Conservation (phyloP, 2,797 vertebrate species). For the Denticeps clupeoides region DNA sequence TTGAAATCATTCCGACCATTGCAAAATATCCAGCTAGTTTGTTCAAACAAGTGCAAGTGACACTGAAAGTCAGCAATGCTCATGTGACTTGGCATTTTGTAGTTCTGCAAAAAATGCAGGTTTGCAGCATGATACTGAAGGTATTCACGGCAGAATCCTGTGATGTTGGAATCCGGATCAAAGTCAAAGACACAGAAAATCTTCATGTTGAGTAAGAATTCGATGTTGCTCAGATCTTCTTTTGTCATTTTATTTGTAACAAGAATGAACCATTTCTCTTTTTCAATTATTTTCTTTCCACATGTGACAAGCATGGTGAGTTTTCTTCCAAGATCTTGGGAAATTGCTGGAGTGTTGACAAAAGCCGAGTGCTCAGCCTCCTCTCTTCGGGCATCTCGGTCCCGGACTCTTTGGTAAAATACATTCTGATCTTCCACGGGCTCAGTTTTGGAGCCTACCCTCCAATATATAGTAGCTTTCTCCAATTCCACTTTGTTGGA, state of each 20-base stretch:
- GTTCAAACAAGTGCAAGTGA: conserved; percentile 57
- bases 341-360: conserved; percentile 18
- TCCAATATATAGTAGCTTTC: conserved; percentile 43
- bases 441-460: conserved; percentile 64
- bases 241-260: conserved; percentile 61
- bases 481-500: conserved; percentile 50
- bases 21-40: conserved; percentile 77
- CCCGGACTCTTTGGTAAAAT: conserved; percentile 47
- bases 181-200: conserved; percentile 75
- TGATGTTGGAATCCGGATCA: conserved; percentile 61
- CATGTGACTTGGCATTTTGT: conserved; percentile 41
- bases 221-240: conserved; percentile 46
- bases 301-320: conserved; percentile 52
- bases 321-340: conserved; percentile 61
- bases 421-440: conserved; percentile 38
- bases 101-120: conserved; percentile 60
- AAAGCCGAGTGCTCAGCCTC: conserved; percentile 46
- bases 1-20: conserved; percentile 62
- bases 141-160: conserved; percentile 61
- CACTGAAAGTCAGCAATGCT: conserved; percentile 43
- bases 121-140: conserved; percentile 53
- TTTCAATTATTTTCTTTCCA: conserved; percentile 65
- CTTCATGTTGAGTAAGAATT: conserved; percentile 64
- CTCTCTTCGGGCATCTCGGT: conserved; percentile 56
- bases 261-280: conserved; percentile 64